Base-by-base conservation (phyloP, 2,888 invertebrate species). In the Eupithecia inturbata region DNA sequence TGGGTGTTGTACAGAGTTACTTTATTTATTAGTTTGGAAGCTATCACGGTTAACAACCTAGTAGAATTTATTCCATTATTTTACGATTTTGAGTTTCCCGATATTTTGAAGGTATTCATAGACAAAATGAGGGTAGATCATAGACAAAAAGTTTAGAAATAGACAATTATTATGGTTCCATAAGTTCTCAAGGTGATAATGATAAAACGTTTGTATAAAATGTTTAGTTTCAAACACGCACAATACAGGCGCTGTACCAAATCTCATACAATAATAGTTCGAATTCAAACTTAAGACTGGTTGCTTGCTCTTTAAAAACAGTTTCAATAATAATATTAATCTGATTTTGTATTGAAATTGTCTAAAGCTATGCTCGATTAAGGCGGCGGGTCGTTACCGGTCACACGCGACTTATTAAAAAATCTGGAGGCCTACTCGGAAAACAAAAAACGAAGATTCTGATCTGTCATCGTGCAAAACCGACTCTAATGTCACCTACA, bases 151-250 rank as follows among this genome's bases (percentile, higher is more conserved):
- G 26, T 57, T 57, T 12, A 4, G 57, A 57, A 57, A 19, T 7
- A 53, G 22, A 53, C 53, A 53, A 22, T 12, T 22, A 22, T 22
- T 26, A 57, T 26, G 12, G 26, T 57, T 26, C 49, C n/a, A 6
- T n/a, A 19, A 26, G 10, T 26, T 53, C 26, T 12, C 22, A 22
- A 3, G 22, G 22, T 53, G 22, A 53, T 53, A 53, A 49, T 53
- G 22, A 53, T 53, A 53, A 49, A 49, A 53, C 4, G 57, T 57
- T 57, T 57, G 26, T 57, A 57, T 57, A 26, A 57, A 12, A 26
- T 57, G 26, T 53, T 57, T 26, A 57, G 57, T 57, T 57, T 14
- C 57, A 57, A 26, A 26, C 12, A 57, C 57, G 57, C 57, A 57
- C 57, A 57, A 57, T 10, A 53, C 9, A 49, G 22, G 57, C 57